A percentile compares a stretch with the other conserved stretches of the same genome.
Evolutionary conservation across 2,797 vertebrate genomes (phyloP).

Genomic region (Crocodylus rhombifer): DNA sequence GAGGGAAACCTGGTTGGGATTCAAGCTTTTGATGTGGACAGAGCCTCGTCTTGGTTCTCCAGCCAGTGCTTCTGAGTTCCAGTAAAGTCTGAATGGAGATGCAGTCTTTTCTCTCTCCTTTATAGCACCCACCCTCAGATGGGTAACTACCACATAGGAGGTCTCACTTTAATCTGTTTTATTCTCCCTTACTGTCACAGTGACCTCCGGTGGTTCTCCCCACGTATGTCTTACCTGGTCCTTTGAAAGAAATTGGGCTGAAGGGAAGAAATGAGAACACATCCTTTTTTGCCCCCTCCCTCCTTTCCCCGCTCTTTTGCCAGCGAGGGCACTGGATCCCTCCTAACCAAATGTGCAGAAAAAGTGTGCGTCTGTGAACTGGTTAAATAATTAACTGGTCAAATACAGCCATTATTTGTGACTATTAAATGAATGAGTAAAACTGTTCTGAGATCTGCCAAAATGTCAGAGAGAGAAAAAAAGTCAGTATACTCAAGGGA

Average conservation of each 20-base stretch:
- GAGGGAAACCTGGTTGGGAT: slow-evolving; percentile 11
- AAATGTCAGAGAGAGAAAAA: slow-evolving; percentile 61
- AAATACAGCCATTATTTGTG: slow-evolving; percentile 68
- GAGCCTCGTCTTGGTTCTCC: neutral
- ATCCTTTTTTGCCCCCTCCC: neutral
- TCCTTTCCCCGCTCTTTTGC: neutral
- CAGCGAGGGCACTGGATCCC: slow-evolving; percentile 17
- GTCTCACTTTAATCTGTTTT: slow-evolving; percentile 1
- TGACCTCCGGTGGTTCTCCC: slow-evolving; percentile 58
- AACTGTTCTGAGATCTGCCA: slow-evolving; percentile 61
- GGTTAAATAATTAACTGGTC: slow-evolving; percentile 65
- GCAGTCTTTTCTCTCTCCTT: neutral
- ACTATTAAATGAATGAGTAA: slow-evolving; percentile 65
- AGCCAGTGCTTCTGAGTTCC: slow-evolving; percentile 28
- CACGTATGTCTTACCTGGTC: neutral
- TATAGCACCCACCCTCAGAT: neutral
- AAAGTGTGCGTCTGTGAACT: slow-evolving; percentile 49
- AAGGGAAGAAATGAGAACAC: neutral
- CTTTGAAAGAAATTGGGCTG: neutral
- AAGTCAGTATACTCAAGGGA: slow-evolving; percentile 66
- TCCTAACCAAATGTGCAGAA: neutral
- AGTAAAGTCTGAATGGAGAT: slow-evolving; percentile 23
- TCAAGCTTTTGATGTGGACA: slow-evolving; percentile 21
- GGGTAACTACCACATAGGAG: slow-evolving; percentile 6
- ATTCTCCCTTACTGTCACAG: slow-evolving; percentile 60